phyloP scores from a whole-genome alignment of 2,888 invertebrate genomes.

The Andrena praecox region DNA sequence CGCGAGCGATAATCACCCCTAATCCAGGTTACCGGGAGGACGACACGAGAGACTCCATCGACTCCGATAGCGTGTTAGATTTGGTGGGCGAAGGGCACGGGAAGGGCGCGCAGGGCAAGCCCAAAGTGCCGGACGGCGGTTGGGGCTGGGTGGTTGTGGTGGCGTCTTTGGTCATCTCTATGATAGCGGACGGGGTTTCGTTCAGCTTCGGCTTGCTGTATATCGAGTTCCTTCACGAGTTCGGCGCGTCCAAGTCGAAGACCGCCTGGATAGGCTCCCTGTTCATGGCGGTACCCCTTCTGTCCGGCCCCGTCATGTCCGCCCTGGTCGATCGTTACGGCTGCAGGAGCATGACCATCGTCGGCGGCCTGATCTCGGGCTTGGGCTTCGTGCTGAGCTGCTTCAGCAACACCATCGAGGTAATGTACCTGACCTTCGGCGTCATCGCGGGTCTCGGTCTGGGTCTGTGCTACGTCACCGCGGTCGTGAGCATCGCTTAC shows the following conservation, averaged over 20 bases:
- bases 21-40: conserved; percentile 82
- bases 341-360: conserved; percentile 91
- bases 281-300: conserved; percentile 94
- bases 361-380: conserved; percentile 90
- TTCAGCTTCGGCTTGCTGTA: conserved; percentile 97
- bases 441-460: conserved; percentile 93
- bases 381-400: conserved; percentile 92
- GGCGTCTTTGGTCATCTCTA: conserved; percentile 93
- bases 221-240: conserved; percentile 93
- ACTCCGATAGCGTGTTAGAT: conserved; percentile 85
- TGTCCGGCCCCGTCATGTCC: conserved; percentile 94
- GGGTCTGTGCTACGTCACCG: conserved; percentile 94
- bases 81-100: conserved; percentile 79
- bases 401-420: conserved; percentile 89
- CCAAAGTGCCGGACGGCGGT: conserved; percentile 91
- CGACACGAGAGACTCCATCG: conserved; percentile 86
- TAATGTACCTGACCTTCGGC: conserved; percentile 94
- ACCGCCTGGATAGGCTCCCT: conserved; percentile 96
- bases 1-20: conserved; percentile 57
- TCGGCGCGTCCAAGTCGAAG: conserved; percentile 92
- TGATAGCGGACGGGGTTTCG: conserved; percentile 96
- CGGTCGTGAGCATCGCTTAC: conserved; percentile 95
- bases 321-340: conserved; percentile 94
- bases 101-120: conserved; percentile 77
- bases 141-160: conserved; percentile 97